Evolutionary conservation across 2,113 vertebrate genomes (phyloP).

Genomic region (Anguilla japonica): DNA sequence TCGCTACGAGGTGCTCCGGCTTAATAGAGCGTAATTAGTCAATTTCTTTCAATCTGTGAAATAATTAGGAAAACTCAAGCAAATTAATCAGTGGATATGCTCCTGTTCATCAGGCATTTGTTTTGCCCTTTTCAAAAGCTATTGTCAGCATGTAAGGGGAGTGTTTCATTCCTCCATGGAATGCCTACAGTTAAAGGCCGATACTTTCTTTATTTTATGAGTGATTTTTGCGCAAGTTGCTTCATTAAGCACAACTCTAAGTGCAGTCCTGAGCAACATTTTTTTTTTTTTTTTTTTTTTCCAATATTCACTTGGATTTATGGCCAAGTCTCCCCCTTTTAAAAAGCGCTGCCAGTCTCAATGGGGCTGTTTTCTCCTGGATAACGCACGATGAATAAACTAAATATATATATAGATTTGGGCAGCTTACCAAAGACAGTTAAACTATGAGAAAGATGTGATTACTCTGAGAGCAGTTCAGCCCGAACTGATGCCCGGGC

Average conservation of each 20-base stretch:
- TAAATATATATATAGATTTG: neutral
- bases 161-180: too few relatives aligned
- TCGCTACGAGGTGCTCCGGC: slow-evolving; percentile 32
- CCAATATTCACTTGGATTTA: too few relatives aligned
- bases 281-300: too few relatives aligned
- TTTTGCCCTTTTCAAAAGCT: slow-evolving; percentile 35
- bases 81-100: slow-evolving; percentile 34
- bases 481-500: neutral
- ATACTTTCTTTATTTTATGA: slow-evolving; percentile 29
- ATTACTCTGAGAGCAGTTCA: neutral
- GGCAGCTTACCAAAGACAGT: neutral
- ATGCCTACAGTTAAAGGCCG: neutral
- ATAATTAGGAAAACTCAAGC: slow-evolving; percentile 39
- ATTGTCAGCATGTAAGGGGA: too few relatives aligned
- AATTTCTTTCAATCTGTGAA: slow-evolving; percentile 39
- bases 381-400: too few relatives aligned
- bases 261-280: too few relatives aligned
- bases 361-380: too few relatives aligned
- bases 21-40: slow-evolving; percentile 45
- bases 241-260: too few relatives aligned
- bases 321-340: too few relatives aligned
- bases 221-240: neutral
- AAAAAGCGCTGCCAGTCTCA: too few relatives aligned
- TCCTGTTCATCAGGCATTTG: slow-evolving; percentile 27
- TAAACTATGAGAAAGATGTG: neutral